Evolutionary conservation across 2,888 invertebrate genomes (phyloP), one percentile per base, ranked within the genome.

Genomic region (Nasonia oneida): DNA sequence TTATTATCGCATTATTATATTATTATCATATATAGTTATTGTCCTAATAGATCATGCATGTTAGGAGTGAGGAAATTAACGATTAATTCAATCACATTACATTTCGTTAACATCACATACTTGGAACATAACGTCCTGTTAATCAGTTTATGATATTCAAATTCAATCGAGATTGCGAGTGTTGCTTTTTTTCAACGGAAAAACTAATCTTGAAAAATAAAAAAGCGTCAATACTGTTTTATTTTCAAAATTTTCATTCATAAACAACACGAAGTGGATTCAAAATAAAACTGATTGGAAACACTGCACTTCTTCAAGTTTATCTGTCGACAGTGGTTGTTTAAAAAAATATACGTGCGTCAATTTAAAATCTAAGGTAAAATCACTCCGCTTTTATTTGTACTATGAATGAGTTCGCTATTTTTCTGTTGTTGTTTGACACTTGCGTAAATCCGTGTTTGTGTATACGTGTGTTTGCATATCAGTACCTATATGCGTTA

Each of bases 261-360:
- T 12, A 18, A 18, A 53, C 18, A 53, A 53, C 5, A 18, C 53
- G 18, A 53, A 53, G 18, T 3, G 18, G 18, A 53, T 18, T 14
- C 15, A 53, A 53, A 53, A 14, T 53, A 53, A 53, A 50, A 50
- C 2, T 50, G 14, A 8, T 42, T 42, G 42, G 12, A 15, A 53
- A 15, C 18, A 53, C 53, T 53, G 4, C 29, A 29, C 29, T 29
- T 29, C 53, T 18, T 18, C 53, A 18, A 53, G 3, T 53, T 18
- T 5, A 53, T 53, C 3, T n/a, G 18, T 53, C 37, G 42, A 8
- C 12, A 14, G 5, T 3, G 64, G 37, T n/a, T 47, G 15, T 39
- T 15, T 82, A 64, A 82, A 76, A 73, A 76, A 82, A 82, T 61
- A 82, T 18, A 82, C 33, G 64, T 14, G 37, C 23, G 77, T 83